Base-by-base conservation (phyloP, 2,797 vertebrate species). In the Macroramphosus scolopax region DNA sequence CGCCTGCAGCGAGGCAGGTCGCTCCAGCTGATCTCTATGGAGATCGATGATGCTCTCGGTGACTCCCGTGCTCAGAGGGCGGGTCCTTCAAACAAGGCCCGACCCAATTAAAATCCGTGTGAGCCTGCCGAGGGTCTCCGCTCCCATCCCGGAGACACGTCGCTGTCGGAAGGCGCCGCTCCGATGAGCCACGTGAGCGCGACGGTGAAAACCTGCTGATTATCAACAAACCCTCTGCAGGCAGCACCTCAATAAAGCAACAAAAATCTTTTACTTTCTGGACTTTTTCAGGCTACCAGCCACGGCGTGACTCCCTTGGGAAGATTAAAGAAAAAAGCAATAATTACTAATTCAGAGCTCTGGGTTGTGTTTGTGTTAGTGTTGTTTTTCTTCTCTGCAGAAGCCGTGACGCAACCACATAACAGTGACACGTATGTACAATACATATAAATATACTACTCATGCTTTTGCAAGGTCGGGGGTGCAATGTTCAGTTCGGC, bases 271-370 rank as follows among this genome's bases (percentile, higher is more conserved):
- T 68, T 66, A 73, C 64, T 80, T 72, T 78, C 72, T 66, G 63
- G 68, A 63, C 78, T 83, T 87, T n/a, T 90, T 94, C 93, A 92
- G 90, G 95, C 97, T 86, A 99, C 94, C 87, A 99, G 93, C 97
- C 97, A 99, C 25, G 97, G 97, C 36, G 95, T 99, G 82, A 98
- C 94, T 89, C 97, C 97, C 97, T 99, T 92, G 88, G 81, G 78
- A 87, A 91, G 87, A 91, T 87, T 85, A 89, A 85, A 87, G 75
- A 56, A 81, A 83, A 83, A 6, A 3, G 54, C 44, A 71, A 55
- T 45, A 60, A 89, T 68, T 53, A 82, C 43, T 46, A 48, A 80
- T 86, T 91, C 72, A 89, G 89, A 84, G 73, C 71, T 75, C 66
- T 79, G 59, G 44, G 33, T 47, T 36, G 8, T 17, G 43, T 37